phyloP scores from a whole-genome alignment of 2,113 vertebrate genomes.

The Dromaius novaehollandiae region DNA sequence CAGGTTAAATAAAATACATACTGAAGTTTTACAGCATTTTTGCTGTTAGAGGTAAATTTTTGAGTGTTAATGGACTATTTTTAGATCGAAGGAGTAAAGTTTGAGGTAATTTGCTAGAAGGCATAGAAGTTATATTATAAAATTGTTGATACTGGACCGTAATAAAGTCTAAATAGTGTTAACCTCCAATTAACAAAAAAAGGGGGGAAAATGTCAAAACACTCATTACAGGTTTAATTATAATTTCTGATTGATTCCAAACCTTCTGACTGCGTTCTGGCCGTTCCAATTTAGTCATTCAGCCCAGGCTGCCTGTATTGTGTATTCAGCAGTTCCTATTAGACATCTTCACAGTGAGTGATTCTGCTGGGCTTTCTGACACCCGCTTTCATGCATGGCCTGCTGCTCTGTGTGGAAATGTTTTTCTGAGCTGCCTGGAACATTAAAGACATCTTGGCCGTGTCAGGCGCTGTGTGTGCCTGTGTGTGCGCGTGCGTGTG shows the following conservation, averaged over 20 bases:
- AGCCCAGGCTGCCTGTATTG: conserved; percentile 61
- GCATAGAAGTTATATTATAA: background rate
- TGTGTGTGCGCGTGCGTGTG: too few species aligned
- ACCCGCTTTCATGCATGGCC: conserved; percentile 80
- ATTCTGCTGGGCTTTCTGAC: conserved; percentile 73
- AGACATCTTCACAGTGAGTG: conserved; percentile 75
- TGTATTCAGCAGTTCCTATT: conserved; percentile 76
- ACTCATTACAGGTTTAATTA: conserved; percentile 59
- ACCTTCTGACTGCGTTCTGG: conserved; percentile 53
- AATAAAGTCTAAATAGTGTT: conserved; percentile 7
- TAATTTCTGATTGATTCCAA: conserved; percentile 71
- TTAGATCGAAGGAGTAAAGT: background rate
- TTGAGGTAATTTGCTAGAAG: conserved; percentile 11
- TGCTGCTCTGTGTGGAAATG: conserved; percentile 57
- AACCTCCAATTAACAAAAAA: conserved; percentile 21
- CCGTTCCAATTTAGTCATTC: conserved; percentile 65
- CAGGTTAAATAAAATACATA: background rate
- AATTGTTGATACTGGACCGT: conserved; percentile 14
- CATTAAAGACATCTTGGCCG: conserved; percentile 77
- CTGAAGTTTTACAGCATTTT: background rate
- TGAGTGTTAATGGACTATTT: background rate
- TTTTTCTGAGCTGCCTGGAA: conserved; percentile 57
- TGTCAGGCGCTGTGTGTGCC: conserved; percentile 13
- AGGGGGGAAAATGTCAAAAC: conserved; percentile 15
- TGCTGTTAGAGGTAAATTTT: background rate